These are phyloP conservation scores for Eleutherodactylus coqui DNA, from an alignment of 2,797 vertebrate species.

Conservation along the genomic window DNA sequence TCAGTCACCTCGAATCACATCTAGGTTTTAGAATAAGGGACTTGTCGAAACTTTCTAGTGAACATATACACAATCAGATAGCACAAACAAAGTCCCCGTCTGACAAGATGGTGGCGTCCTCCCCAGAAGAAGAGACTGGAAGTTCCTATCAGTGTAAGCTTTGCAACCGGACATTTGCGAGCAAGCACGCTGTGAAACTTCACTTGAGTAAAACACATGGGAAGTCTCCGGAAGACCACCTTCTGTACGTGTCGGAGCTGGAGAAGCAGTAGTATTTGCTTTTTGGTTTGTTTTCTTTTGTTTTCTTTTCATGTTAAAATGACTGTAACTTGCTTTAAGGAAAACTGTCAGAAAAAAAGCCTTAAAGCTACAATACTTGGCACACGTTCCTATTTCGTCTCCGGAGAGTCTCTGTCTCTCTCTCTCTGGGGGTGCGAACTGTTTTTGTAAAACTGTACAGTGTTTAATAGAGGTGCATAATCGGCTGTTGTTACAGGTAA, in stretches of 20 bases:
- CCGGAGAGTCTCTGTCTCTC: conserved; percentile 71
- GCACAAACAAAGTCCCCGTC: conserved; percentile 92
- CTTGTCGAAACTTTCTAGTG: conserved; percentile 93
- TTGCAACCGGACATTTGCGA: conserved; percentile 99
- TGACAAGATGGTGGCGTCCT: conserved; percentile 90
- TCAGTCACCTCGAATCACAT: conserved; percentile 97
- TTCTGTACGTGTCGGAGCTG: conserved; percentile 94
- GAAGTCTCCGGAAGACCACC: conserved; percentile 98
- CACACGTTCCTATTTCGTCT: conserved; percentile 86
- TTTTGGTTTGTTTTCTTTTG: conserved; percentile 73
- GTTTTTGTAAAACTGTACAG: conserved; percentile 89
- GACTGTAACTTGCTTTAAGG: conserved; percentile 81
- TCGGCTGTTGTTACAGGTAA: conserved; percentile 87
- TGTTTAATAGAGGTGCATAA: conserved; percentile 85
- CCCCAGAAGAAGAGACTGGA: conserved; percentile 87
- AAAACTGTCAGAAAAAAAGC: conserved; percentile 86
- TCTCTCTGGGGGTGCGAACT: conserved; percentile 74
- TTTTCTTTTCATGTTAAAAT: conserved; percentile 65
- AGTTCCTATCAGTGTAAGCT: conserved; percentile 96
- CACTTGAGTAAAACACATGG: conserved; percentile 99
- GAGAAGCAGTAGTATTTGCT: conserved; percentile 93
- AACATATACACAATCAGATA: conserved; percentile 93
- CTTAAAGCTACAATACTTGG: conserved; percentile 93
- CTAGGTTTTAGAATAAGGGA: conserved; percentile 97
- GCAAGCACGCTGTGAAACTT: conserved; percentile 98